Evolutionary conservation across 2,113 vertebrate genomes (phyloP), one percentile per base, ranked within the genome.

Genomic region (Trematomus loennbergii): DNA sequence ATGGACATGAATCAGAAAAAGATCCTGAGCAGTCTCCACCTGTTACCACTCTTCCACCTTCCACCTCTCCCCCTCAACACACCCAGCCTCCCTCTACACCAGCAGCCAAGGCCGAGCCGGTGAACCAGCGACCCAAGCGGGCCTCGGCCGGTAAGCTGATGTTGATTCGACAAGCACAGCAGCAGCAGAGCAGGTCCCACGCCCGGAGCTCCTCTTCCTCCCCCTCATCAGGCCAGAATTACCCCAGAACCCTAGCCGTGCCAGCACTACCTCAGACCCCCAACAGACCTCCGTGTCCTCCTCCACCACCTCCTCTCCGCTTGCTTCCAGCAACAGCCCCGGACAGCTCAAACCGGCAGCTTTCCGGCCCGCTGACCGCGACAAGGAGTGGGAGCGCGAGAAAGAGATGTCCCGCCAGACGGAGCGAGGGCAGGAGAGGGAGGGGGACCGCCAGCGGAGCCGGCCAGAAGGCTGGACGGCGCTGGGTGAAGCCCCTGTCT

Each of bases 231-330:
- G 89, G 85, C 77, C 89, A 89, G 76, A 91, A 87, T 85, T 88
- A 88, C 72, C 72, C 57, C 91, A 87, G 72, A 92, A 90, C 73
- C 89, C 88, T 45, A 87, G 91, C 74, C 72, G 81, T 20, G 88
- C 87, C 87, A 89, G 83, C 97, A 97, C 97, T 99, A 99, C 97
- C 97, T 99, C 97, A 97, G 96, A 97, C 94, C 93, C 95, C 61
- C 96, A 97, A 94, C 87, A 87, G 17, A 85, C 88, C 83, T 94
- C 96, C 91, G 93, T 93, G 68, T 83, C 79, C 70, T 78, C 86
- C 85, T 59, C 81, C 75, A 59, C 71, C 79, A 5, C 84, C 66
- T 59, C 83, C 68, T 83, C 87, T 20, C 54, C 22, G 45, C 88
- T 86, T 15, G 18, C 72, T 45, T 77, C 80, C 75, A 48, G 81